Evolutionary conservation across 1,140 invertebrate species (phyloP).

Genomic region (Sycophila sp.): DNA sequence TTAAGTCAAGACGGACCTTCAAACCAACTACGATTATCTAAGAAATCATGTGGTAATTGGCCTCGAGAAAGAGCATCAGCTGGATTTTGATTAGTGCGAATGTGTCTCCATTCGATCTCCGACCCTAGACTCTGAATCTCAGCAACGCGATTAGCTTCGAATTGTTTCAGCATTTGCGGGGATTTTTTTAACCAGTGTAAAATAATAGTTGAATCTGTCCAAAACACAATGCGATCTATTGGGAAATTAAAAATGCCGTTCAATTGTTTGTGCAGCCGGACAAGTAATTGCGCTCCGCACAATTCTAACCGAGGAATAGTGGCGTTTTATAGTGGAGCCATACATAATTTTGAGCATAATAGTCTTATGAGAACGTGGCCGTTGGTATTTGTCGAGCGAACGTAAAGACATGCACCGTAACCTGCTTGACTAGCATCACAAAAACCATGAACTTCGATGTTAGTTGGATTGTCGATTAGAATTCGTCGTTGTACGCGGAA

Average conservation of each 20-base stretch:
- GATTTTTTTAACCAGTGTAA: conserved; percentile 54
- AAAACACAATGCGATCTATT: conserved; percentile 24
- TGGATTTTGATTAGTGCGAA: conserved; percentile 28
- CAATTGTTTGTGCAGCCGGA: conserved; percentile 41
- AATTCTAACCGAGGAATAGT: conserved; percentile 56
- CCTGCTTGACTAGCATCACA: conserved; percentile 7
- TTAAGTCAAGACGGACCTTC: not conserved
- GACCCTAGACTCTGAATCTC: conserved; percentile 44
- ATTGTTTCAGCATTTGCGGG: conserved; percentile 52
- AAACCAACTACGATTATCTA: not conserved
- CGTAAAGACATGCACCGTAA: conserved; percentile 6
- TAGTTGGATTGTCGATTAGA: not conserved
- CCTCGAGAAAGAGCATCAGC: conserved; percentile 32
- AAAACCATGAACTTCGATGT: conserved; percentile 10
- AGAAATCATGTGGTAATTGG: conserved; percentile 16
- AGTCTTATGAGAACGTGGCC: not conserved
- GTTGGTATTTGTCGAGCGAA: not conserved
- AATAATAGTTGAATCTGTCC: conserved; percentile 60
- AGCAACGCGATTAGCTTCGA: conserved; percentile 58
- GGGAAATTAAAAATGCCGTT: not conserved
- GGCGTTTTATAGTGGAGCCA: conserved; percentile 56
- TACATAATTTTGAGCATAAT: conserved; percentile 52
- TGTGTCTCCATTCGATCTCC: conserved; percentile 44
- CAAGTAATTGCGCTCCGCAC: conserved; percentile 48
- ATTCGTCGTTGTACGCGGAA: not conserved